These are phyloP conservation scores for Ranitomeya variabilis DNA, from an alignment of 2,113 vertebrate genomes.

Conservation along the genomic window DNA sequence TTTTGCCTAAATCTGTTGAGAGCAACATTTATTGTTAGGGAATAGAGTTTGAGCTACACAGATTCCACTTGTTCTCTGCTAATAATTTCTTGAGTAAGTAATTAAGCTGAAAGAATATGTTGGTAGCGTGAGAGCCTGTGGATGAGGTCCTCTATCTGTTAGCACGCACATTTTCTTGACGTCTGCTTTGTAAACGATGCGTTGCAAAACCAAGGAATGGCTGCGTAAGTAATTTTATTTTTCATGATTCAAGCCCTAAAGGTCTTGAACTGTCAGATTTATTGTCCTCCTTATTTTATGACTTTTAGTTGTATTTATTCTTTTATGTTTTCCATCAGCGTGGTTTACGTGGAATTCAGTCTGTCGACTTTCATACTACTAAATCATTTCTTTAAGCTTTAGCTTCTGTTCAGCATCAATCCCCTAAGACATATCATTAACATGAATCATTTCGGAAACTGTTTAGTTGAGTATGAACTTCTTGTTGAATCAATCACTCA, in stretches of 20 bases:
- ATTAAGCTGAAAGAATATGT: conserved; percentile 59
- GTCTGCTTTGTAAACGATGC: conserved; percentile 65
- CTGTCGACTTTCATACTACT: conserved; percentile 72
- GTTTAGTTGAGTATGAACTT: conserved; percentile 71
- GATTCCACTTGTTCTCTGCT: conserved; percentile 28
- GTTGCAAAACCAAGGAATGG: conserved; percentile 67
- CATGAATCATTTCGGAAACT: conserved; percentile 80
- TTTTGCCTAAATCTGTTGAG: neutral
- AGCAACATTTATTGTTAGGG: neutral
- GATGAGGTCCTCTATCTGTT: conserved; percentile 58
- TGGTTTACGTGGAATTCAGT: conserved; percentile 64
- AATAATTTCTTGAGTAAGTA: conserved; percentile 47
- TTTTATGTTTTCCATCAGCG: conserved; percentile 75
- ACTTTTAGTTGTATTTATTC: conserved; percentile 77
- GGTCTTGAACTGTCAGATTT: conserved; percentile 79
- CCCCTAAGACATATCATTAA: conserved; percentile 74
- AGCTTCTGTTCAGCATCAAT: conserved; percentile 78
- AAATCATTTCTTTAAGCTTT: conserved; percentile 80
- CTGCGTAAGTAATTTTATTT: conserved; percentile 74
- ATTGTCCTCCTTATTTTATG: conserved; percentile 76
- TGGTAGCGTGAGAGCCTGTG: conserved; percentile 66
- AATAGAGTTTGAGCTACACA: conserved; percentile 5
- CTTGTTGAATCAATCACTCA: conserved; percentile 74
- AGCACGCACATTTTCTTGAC: conserved; percentile 51
- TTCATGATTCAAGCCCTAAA: conserved; percentile 73